A percentile compares a stretch with the other conserved stretches of the same genome.
phyloP scores from a whole-genome alignment of 2,113 vertebrate species.

The Leiothrix lutea region DNA sequence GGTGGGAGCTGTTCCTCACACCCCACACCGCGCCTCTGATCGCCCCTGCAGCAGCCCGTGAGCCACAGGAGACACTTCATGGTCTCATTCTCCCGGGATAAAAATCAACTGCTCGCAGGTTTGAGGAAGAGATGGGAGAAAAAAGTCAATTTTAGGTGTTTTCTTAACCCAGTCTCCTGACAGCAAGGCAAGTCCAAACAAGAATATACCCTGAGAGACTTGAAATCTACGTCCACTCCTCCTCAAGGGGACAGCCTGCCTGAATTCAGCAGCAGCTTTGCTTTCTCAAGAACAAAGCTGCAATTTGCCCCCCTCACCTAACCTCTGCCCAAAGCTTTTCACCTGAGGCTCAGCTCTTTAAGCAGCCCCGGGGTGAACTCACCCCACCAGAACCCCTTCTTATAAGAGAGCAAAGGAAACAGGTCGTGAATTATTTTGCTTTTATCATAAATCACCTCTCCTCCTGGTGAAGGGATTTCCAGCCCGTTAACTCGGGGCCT shows the following conservation, averaged over 20 bases:
- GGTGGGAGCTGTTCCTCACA: not conserved
- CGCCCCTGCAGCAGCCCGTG: not conserved
- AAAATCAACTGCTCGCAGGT: not conserved
- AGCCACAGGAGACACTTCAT: not conserved
- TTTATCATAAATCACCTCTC: constrained; percentile 14
- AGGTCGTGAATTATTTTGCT: not conserved
- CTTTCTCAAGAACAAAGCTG: not conserved
- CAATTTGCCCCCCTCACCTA: not conserved
- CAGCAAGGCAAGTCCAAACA: not conserved
- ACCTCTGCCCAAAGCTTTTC: constrained; percentile 5
- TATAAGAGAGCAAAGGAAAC: not conserved
- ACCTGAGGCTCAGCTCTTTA: not conserved
- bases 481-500: not conserved
- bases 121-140: not conserved
- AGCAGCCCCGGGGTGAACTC: not conserved
- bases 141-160: not conserved
- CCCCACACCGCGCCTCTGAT: not conserved
- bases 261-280: not conserved
- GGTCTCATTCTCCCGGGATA: not conserved
- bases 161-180: not conserved
- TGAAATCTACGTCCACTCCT: not conserved
- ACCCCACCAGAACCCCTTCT: not conserved
- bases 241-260: not conserved
- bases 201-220: not conserved
- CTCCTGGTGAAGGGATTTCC: not conserved